Evolutionary conservation across 2,888 invertebrate species (phyloP).

Genomic region (Mimas tiliae): DNA sequence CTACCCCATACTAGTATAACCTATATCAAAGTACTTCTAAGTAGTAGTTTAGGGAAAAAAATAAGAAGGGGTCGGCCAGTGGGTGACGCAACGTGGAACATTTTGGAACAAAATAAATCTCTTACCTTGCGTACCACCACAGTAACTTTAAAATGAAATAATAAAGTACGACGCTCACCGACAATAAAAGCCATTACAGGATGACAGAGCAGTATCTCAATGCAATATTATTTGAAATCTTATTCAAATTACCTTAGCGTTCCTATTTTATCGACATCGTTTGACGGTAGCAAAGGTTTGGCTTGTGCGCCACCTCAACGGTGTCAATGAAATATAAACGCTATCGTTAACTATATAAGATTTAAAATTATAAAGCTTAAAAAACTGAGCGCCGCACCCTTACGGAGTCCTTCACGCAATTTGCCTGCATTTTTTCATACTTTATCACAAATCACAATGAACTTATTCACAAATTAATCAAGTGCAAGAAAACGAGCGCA

Average conservation of each 20-base stretch:
- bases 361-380: neutral
- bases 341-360: neutral
- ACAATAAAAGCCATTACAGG: neutral
- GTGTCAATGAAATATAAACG: neutral
- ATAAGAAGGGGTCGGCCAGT: neutral
- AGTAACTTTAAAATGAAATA: neutral
- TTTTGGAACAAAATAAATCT: constrained; percentile 19
- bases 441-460: neutral
- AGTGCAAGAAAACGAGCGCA: neutral
- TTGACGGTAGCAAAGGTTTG: neutral
- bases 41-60: neutral
- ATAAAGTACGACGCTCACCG: neutral
- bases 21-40: too few species aligned
- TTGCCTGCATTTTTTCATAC: constrained; percentile 1
- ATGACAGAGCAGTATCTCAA: neutral
- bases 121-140: constrained; percentile 19
- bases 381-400: too few species aligned
- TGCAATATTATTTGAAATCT: neutral
- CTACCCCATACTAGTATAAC: too few species aligned
- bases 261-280: neutral
- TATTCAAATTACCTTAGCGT: neutral
- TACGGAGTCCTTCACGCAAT: neutral
- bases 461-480: neutral
- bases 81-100: constrained; percentile 22
- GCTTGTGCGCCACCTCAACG: neutral